Percentiles rank a stretch among this genome's conserved stretches.
Evolutionary conservation across 2,888 invertebrate genomes (phyloP).

Genomic region (Acanthosepion lycidas): DNA sequence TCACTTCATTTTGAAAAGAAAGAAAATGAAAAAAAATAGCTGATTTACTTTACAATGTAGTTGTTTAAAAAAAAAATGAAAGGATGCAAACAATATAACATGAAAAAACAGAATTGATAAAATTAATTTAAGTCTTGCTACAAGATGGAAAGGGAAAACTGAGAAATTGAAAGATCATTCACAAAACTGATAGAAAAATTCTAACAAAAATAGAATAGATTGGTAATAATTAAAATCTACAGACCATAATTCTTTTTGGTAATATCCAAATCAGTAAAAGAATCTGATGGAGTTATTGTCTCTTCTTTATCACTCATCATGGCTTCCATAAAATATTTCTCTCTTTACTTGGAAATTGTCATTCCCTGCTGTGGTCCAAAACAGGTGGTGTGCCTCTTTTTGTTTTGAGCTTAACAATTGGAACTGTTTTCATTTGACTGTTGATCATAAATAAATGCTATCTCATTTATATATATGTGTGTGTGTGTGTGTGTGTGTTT

Average conservation of each 20-base stretch:
- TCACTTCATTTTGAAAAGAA: no score
- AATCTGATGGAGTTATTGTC: neutral
- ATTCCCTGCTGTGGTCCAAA: neutral
- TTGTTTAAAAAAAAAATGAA: neutral
- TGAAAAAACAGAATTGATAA: no score
- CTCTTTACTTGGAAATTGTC: neutral
- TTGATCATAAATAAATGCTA: neutral
- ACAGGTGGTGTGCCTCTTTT: neutral
- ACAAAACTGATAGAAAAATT: neutral
- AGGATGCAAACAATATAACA: neutral
- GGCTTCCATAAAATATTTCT: neutral
- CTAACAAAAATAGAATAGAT: neutral
- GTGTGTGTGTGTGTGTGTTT: no score
- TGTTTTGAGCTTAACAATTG: neutral
- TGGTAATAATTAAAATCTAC: neutral
- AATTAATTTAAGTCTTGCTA: no score
- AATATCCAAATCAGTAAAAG: neutral
- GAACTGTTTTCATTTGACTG: neutral
- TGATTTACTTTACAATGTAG: neutral
- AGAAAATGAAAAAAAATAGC: no score
- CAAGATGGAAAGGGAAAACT: neutral
- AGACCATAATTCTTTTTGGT: neutral
- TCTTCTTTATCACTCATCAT: neutral
- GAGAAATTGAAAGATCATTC: no score
- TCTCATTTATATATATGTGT: no score